Evolutionary conservation across 2,113 vertebrate genomes (phyloP).

Genomic region (Saimiri boliviensis): DNA sequence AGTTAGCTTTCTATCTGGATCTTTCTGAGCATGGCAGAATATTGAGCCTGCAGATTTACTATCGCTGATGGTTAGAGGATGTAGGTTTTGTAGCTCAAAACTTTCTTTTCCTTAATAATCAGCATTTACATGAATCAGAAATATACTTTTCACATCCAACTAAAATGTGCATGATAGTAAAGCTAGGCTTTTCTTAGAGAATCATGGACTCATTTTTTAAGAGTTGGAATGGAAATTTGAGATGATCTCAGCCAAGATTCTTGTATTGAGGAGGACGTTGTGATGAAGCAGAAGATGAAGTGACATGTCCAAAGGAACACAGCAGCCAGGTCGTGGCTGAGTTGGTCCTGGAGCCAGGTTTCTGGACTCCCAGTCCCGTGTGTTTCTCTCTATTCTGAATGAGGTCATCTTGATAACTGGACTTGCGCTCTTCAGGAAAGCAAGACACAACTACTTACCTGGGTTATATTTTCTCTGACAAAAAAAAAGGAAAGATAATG

Average conservation of each 20-base stretch:
- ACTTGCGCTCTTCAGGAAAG: not conserved
- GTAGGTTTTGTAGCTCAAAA: constrained; percentile 20
- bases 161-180: not conserved
- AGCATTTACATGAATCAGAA: constrained; percentile 18
- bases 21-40: constrained; percentile 35
- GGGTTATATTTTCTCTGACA: not conserved
- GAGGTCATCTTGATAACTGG: not conserved
- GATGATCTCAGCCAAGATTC: not conserved
- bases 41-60: constrained; percentile 3
- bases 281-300: constrained; percentile 39
- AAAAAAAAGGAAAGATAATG: not conserved
- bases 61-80: not conserved
- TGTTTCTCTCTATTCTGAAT: not conserved
- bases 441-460: not conserved
- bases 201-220: not conserved
- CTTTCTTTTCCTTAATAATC: not conserved
- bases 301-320: not conserved
- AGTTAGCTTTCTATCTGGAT: not conserved
- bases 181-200: not conserved
- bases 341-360: not conserved
- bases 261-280: not conserved
- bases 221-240: not conserved
- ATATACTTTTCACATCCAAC: constrained; percentile 40
- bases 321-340: not conserved
- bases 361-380: not conserved